Conservation (phyloP, 2,888 invertebrate genomes). For the Spialia ferax region DNA sequence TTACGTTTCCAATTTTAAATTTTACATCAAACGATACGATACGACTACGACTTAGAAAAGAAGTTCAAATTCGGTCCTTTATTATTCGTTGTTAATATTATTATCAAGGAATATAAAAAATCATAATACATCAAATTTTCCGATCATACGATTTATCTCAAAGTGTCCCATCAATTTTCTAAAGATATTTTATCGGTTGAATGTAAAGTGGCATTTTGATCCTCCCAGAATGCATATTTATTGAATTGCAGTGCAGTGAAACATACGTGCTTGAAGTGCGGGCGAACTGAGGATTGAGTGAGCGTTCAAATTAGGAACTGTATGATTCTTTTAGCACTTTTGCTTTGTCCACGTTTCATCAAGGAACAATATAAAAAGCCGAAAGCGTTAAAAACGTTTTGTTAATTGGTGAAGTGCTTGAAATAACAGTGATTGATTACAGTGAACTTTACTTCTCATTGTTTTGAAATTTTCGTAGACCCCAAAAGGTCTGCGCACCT, state of each 20-base stretch:
- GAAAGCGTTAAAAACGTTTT: too few relatives aligned
- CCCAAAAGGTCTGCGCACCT: conserved; percentile 61
- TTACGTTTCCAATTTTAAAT: background rate
- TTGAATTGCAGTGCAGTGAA: too few relatives aligned
- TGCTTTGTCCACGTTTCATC: conserved; percentile 3
- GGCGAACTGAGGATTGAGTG: conserved; percentile 4
- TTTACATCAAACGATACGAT: too few relatives aligned
- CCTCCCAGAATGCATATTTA: background rate
- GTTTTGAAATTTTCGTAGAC: conserved; percentile 47
- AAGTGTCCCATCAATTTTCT: too few relatives aligned
- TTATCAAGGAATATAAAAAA: too few relatives aligned
- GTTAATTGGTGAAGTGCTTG: conserved; percentile 46
- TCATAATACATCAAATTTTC: too few relatives aligned
- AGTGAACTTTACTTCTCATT: conserved; percentile 48
- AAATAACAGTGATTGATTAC: conserved; percentile 45
- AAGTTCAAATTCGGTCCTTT: too few relatives aligned
- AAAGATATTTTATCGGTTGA: background rate
- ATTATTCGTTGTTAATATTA: too few relatives aligned
- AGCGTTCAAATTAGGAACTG: background rate
- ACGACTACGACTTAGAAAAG: too few relatives aligned
- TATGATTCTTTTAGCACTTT: conserved; percentile 4
- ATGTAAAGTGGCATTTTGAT: background rate
- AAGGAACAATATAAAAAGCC: too few relatives aligned
- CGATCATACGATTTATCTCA: too few relatives aligned
- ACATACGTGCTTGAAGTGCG: conserved; percentile 8